A percentile compares a stretch with the other conserved stretches of the same genome.
phyloP scores from a whole-genome alignment of 2,113 vertebrate genomes.

The Bubo scandiacus region DNA sequence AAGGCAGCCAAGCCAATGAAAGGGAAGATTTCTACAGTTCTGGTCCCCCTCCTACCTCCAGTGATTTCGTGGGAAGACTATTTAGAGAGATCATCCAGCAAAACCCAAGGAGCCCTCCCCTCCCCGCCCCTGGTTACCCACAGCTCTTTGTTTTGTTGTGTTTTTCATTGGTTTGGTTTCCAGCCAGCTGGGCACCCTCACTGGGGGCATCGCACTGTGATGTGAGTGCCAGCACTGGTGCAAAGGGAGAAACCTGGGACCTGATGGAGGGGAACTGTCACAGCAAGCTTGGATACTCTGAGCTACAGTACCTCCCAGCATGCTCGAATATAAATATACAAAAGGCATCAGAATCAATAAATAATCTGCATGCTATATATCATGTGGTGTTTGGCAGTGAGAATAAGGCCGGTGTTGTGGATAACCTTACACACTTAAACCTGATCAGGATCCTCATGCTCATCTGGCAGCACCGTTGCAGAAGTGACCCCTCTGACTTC shows the following conservation, averaged over 20 bases:
- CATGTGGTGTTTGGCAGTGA: neutral
- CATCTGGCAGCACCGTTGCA: neutral
- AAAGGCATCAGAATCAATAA: neutral
- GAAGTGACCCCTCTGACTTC: neutral
- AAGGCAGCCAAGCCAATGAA: neutral
- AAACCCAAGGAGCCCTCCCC: neutral
- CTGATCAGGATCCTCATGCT: neutral
- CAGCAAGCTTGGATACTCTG: neutral
- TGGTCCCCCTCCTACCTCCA: neutral
- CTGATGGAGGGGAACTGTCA: neutral
- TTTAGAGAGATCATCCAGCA: constrained; percentile 2
- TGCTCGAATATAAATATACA: neutral
- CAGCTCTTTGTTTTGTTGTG: constrained; percentile 43
- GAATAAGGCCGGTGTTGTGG: neutral
- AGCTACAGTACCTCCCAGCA: neutral
- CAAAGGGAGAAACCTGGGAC: neutral
- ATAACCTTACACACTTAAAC: neutral
- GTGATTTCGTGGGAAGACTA: neutral
- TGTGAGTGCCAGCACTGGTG: fast-evolving
- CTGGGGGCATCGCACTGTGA: fast-evolving
- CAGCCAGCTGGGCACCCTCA: neutral
- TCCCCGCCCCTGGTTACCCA: neutral
- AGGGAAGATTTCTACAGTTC: neutral
- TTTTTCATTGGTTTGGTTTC: neutral
- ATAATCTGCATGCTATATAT: neutral